Percentiles rank a stretch among this genome's conserved stretches.
Evolutionary conservation across 2,113 vertebrate genomes (phyloP).

Genomic region (Tragelaphus strepsiceros): DNA sequence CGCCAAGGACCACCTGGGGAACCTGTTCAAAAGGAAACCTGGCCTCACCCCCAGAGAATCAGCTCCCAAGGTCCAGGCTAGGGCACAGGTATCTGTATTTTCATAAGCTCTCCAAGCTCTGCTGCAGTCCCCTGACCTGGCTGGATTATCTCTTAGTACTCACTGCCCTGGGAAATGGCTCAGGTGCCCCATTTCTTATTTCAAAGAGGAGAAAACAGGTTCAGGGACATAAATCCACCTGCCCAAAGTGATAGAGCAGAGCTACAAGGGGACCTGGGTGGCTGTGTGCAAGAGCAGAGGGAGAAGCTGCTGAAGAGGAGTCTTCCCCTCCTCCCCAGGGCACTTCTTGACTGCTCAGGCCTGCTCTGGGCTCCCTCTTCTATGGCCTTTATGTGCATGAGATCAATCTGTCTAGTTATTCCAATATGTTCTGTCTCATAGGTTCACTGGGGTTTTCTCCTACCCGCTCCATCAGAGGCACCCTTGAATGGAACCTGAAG

Average conservation of each 20-base stretch:
- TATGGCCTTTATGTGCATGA: neutral
- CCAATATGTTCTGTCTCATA: neutral
- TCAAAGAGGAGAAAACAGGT: neutral
- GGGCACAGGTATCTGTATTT: neutral
- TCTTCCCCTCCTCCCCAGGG: neutral
- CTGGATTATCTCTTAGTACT: neutral
- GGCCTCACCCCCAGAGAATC: neutral
- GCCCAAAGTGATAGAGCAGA: neutral
- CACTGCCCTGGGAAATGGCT: rapidly evolving
- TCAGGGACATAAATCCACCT: neutral
- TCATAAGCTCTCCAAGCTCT: neutral
- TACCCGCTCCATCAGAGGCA: neutral
- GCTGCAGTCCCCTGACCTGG: neutral
- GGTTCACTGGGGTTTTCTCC: neutral
- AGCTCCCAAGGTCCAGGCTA: neutral
- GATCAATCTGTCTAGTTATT: neutral
- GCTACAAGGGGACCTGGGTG: neutral
- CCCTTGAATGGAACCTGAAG: neutral
- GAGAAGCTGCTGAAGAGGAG: neutral
- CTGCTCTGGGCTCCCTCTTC: neutral
- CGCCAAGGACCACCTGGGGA: neutral
- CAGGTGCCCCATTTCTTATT: neutral
- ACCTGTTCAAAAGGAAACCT: neutral
- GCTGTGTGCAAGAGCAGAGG: neutral
- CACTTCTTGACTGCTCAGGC: neutral